Evolutionary conservation across 2,888 invertebrate genomes (phyloP).

Genomic region (Eupithecia vulgata): DNA sequence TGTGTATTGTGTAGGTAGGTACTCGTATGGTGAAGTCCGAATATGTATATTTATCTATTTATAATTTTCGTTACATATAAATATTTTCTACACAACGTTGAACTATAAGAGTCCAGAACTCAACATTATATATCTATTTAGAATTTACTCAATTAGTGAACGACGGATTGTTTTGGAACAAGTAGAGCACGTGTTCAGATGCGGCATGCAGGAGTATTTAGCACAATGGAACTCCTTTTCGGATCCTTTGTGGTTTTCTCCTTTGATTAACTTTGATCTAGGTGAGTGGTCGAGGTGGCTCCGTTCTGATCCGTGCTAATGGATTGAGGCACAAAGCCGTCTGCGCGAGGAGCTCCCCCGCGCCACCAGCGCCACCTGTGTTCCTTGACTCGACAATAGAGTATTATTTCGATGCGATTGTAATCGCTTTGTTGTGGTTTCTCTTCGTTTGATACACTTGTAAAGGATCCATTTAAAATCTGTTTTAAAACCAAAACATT

Average conservation of each 20-base stretch:
- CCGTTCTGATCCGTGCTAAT: conserved; percentile 33
- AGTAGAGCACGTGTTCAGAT: conserved; percentile 59
- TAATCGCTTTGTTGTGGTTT: conserved; percentile 3
- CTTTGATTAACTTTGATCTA: conserved; percentile 85
- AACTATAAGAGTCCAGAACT: too few species aligned
- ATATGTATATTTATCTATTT: too few species aligned
- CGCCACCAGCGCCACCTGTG: too few species aligned
- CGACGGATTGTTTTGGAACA: background rate
- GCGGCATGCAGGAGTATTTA: conserved; percentile 55
- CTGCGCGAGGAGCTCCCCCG: too few species aligned
- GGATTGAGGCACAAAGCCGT: conserved; percentile 32
- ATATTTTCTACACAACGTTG: too few species aligned
- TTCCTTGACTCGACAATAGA: conserved; percentile 6
- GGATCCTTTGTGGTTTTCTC: conserved; percentile 75
- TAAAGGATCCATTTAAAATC: conserved; percentile 4
- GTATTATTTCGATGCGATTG: conserved; percentile 10
- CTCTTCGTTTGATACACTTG: background rate
- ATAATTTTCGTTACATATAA: too few species aligned
- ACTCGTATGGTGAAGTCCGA: too few species aligned
- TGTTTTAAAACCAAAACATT: conserved; percentile 41
- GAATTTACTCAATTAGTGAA: background rate
- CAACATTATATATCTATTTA: too few species aligned
- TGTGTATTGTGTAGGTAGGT: too few species aligned
- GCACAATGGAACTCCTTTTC: conserved; percentile 79
- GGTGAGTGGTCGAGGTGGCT: conserved; percentile 68